Base-by-base conservation (phyloP, 2,797 vertebrate species). In the Acropternis orthonyx region DNA sequence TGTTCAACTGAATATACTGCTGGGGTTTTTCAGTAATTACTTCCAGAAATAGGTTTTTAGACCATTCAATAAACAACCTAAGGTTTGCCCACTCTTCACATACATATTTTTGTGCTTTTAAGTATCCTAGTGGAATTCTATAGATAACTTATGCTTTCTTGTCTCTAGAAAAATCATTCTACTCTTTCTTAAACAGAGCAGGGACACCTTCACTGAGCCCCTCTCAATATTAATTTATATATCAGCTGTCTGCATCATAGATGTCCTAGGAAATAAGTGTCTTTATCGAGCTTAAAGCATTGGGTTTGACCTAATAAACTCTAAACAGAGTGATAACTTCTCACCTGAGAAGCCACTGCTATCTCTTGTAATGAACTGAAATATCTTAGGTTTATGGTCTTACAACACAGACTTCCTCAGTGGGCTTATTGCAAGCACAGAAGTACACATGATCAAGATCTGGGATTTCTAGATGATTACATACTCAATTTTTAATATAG, bases 11-110 rank as follows among this genome's bases (percentile, higher is more conserved):
- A 91, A 77, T 65, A 71, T 41, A 56, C 65, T 78, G 65, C 66
- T 66, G 67, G 73, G 55, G 1, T 27, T 90, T 93, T 84, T 85
- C 30, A 68, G 49, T 68, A 95, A 94, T 84, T 89, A 93, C 62
- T 95, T 95, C 85, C 91, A 95, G 89, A 82, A 95, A 67, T 24
- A 90, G 30, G 43, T 81, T 83, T 89, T 67, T 63, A 36, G 63
- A 77, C 20, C 26, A 89, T 88, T 93, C 11, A 68, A 81, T 72
- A 95, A 89, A 94, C 37, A 89, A 46, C n/a, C 68, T 65, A 76
- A 75, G 20, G 10, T 94, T 75, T 85, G 58, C 61, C 52, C 49
- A 88, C 65, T 91, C 77, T 34, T 80, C 74, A 56, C 27, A 85
- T 66, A 58, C 20, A 37, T 4, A 27, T 13, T 85, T 92, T 89